Percentiles rank a stretch among this genome's conserved stretches.
Conservation (phyloP, 2,888 invertebrate genomes). For the Epinotia bilunana region DNA sequence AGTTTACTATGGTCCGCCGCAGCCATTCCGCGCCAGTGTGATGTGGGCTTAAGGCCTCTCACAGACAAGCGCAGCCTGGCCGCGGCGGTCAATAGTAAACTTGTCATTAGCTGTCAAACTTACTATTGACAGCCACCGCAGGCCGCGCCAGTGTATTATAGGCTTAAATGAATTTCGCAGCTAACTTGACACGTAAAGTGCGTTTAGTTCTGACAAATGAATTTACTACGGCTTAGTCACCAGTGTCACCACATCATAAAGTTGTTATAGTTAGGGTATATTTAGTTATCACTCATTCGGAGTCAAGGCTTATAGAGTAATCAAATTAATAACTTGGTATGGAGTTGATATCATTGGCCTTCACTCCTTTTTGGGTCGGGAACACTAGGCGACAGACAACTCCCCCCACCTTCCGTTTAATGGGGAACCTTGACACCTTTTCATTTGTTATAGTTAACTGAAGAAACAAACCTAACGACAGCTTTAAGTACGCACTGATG, state of each 20-base stretch:
- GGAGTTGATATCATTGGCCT: constrained; percentile 40
- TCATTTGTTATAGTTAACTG: constrained; percentile 19
- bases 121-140: too few relatives aligned
- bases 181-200: background rate
- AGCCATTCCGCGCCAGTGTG: too few relatives aligned
- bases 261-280: constrained; percentile 16
- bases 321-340: constrained; percentile 34
- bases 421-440: constrained; percentile 40
- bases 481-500: background rate
- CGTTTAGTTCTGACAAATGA: background rate
- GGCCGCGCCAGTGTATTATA: too few relatives aligned
- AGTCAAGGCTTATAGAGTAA: constrained; percentile 36
- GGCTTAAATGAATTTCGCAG: constrained; percentile 6
- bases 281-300: constrained; percentile 31
- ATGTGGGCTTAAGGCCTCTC: too few relatives aligned
- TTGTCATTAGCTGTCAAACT: too few relatives aligned
- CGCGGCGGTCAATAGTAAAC: too few relatives aligned
- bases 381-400: constrained; percentile 27
- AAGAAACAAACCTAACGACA: background rate
- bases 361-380: constrained; percentile 40
- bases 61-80: too few relatives aligned
- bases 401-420: constrained; percentile 17
- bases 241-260: background rate
- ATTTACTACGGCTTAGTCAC: constrained; percentile 17
- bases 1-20: too few relatives aligned